These are phyloP conservation scores for Pseudomyrmex cubaensis DNA, from an alignment of 1,140 invertebrate species.

Conservation along the genomic window DNA sequence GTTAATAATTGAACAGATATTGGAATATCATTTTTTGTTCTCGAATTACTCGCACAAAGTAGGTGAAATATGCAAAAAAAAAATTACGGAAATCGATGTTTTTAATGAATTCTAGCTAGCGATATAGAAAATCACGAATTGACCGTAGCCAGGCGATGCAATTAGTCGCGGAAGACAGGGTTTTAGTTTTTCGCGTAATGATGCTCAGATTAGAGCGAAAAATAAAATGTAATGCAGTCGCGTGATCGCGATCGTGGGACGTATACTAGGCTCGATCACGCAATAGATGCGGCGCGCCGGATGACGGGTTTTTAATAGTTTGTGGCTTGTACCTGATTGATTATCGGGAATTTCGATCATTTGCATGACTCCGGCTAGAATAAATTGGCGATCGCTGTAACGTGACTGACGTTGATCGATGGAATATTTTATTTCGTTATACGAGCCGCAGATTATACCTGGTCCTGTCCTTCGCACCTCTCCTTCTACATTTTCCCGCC, in stretches of 20 bases:
- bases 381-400: slow-evolving; percentile 71
- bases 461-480: slow-evolving; percentile 9
- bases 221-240: slow-evolving; percentile 32
- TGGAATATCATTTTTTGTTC: background rate
- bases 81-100: background rate
- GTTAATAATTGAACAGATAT: background rate
- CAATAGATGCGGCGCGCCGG: slow-evolving; percentile 31
- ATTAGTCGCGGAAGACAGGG: slow-evolving; percentile 26
- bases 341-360: slow-evolving; percentile 73
- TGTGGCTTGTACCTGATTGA: slow-evolving; percentile 68
- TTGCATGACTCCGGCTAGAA: slow-evolving; percentile 67
- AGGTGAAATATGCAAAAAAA: slow-evolving; percentile 33
- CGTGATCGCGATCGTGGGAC: slow-evolving; percentile 17
- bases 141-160: background rate
- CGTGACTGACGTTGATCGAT: slow-evolving; percentile 69
- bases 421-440: slow-evolving; percentile 60
- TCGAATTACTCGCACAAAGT: too few species aligned
- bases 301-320: slow-evolving; percentile 64
- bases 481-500: too few species aligned
- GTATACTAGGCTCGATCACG: background rate
- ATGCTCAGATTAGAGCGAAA: slow-evolving; percentile 31
- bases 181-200: background rate
- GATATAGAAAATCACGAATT: slow-evolving; percentile 22
- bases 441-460: slow-evolving; percentile 41
- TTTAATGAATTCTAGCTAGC: slow-evolving; percentile 10